Conservation (phyloP, 64 coral and sea anemone genomes). For the Dendronephthya gigantea region DNA sequence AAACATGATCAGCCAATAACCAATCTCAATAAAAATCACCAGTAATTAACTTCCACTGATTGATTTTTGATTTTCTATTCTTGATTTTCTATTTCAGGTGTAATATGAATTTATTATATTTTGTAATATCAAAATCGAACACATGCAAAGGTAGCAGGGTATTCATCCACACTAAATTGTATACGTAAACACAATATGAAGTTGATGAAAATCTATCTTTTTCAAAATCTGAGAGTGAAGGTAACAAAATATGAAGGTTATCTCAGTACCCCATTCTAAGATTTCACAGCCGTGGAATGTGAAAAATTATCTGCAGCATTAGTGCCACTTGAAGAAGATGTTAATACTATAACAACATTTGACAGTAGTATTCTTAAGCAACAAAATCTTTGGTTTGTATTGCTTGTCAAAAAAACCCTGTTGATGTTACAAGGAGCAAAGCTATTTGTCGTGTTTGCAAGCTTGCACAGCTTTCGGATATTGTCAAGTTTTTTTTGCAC, state of each 20-base stretch:
- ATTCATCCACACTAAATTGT: no score
- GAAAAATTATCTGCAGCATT: background rate
- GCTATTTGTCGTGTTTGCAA: background rate
- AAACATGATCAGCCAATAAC: no score
- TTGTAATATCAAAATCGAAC: no score
- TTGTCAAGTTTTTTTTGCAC: no score
- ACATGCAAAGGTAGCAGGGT: no score
- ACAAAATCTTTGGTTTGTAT: background rate
- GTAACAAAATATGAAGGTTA: background rate
- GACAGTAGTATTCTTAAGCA: background rate
- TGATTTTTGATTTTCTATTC: no score
- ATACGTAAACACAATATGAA: no score
- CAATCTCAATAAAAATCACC: no score
- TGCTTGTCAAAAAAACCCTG: background rate
- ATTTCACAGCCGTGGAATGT: background rate
- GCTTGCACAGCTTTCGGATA: background rate
- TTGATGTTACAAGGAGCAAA: background rate
- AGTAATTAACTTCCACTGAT: no score
- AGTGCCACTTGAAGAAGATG: background rate
- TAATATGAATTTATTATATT: no score
- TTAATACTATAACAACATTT: background rate
- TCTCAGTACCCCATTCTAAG: background rate
- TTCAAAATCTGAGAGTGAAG: background rate
- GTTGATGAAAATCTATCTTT: background rate
- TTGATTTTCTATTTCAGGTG: no score